Conservation (phyloP, 1,140 invertebrate genomes). For the Chymomyza costata region DNA sequence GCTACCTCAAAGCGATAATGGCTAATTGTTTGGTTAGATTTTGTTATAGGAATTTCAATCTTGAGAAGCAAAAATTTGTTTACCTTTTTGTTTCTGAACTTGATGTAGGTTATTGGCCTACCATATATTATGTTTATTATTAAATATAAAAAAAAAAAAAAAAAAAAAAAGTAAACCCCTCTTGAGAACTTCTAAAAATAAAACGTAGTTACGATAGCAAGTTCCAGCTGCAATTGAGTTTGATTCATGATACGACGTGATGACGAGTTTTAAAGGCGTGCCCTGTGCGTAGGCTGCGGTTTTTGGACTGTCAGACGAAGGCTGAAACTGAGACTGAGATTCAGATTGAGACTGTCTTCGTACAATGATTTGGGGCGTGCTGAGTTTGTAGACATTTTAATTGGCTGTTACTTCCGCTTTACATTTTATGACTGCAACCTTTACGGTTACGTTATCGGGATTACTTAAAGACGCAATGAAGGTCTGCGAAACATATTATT, state of each 20-base stretch:
- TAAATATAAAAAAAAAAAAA: conserved; percentile 32
- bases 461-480: no score
- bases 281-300: conserved; percentile 12
- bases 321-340: conserved; percentile 12
- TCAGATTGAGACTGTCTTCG: no score
- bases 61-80: no score
- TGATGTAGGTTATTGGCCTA: conserved; percentile 58
- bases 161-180: conserved; percentile 36
- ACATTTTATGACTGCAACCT: neutral
- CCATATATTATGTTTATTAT: conserved; percentile 27
- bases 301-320: conserved; percentile 12
- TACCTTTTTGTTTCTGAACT: conserved; percentile 35
- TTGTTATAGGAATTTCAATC: no score
- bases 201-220: conserved; percentile 29
- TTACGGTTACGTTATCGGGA: no score
- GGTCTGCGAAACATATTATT: no score
- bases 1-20: no score
- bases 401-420: conserved; percentile 11
- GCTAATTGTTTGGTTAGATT: no score
- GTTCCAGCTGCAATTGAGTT: no score
- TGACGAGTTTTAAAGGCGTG: conserved; percentile 33
- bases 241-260: no score
- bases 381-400: neutral
- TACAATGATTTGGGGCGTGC: conserved; percentile 2
- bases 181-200: no score